Evolutionary conservation across 2,888 invertebrate genomes (phyloP).

Genomic region (Coecobrya sp.): DNA sequence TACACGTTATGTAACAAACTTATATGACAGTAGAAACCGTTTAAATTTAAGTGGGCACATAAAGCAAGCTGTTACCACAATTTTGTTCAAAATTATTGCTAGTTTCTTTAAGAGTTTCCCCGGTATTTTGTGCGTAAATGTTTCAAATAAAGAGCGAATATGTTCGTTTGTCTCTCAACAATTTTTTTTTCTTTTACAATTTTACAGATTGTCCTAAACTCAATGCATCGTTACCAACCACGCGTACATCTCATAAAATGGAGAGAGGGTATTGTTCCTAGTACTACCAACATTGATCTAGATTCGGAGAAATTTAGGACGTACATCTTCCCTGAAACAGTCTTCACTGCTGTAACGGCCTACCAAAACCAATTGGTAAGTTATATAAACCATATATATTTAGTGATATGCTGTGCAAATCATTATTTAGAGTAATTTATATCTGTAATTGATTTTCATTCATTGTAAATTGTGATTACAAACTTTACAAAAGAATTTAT

Average conservation of each 20-base stretch:
- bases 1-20: neutral
- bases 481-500: too few relatives aligned
- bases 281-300: constrained; percentile 93
- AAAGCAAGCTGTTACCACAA: constrained; percentile 75
- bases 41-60: constrained; percentile 27
- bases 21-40: neutral
- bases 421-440: too few relatives aligned
- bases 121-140: neutral
- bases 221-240: constrained; percentile 99
- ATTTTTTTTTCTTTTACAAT: constrained; percentile 4
- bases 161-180: neutral
- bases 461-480: neutral
- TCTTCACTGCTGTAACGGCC: constrained; percentile 99
- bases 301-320: constrained; percentile 98
- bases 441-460: too few relatives aligned
- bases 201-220: constrained; percentile 97
- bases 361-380: constrained; percentile 99
- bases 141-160: neutral
- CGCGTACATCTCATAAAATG: constrained; percentile 98
- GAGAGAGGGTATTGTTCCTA: constrained; percentile 93
- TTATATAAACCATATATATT: too few relatives aligned
- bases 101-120: neutral
- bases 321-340: constrained; percentile 98
- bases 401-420: too few relatives aligned
- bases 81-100: constrained; percentile 6